These are phyloP conservation scores for Argyresthia albistria DNA, from an alignment of 2,888 invertebrate genomes.

Conservation along the genomic window DNA sequence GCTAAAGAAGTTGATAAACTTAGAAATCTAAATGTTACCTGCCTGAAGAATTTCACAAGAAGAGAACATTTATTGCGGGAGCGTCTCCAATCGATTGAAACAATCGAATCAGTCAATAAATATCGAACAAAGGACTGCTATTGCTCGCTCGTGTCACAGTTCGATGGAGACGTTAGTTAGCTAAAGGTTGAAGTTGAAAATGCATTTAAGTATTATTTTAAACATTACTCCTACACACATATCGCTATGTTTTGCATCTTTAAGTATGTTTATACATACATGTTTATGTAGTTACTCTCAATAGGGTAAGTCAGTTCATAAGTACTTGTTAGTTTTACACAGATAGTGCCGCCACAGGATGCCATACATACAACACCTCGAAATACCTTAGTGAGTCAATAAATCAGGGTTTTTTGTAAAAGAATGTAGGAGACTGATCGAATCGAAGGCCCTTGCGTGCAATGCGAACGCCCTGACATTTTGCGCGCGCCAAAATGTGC, in stretches of 20 bases:
- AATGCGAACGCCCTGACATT: conserved; percentile 48
- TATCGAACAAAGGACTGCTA: not conserved
- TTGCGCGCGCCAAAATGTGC: conserved; percentile 10
- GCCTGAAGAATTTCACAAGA: conserved; percentile 18
- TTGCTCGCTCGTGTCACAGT: conserved; percentile 1
- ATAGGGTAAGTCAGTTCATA: too few relatives aligned
- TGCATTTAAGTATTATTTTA: too few relatives aligned
- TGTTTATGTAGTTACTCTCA: too few relatives aligned
- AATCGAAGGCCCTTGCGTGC: conserved; percentile 32
- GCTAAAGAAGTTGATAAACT: not conserved
- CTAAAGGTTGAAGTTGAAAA: not conserved
- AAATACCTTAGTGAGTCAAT: too few relatives aligned
- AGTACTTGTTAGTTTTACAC: too few relatives aligned
- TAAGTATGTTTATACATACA: too few relatives aligned
- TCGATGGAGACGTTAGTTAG: not conserved
- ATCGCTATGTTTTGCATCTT: too few relatives aligned
- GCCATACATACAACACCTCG: too few relatives aligned
- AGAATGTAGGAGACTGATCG: conserved; percentile 13
- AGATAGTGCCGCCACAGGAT: too few relatives aligned
- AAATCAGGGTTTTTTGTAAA: too few relatives aligned
- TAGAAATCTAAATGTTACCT: not conserved
- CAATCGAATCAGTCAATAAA: not conserved
- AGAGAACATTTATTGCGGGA: conserved; percentile 10
- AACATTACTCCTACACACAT: too few relatives aligned
- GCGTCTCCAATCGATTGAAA: conserved; percentile 30